Evolutionary conservation across 2,113 vertebrate genomes (phyloP).

Genomic region (Brachyhypopomus occidentalis): DNA sequence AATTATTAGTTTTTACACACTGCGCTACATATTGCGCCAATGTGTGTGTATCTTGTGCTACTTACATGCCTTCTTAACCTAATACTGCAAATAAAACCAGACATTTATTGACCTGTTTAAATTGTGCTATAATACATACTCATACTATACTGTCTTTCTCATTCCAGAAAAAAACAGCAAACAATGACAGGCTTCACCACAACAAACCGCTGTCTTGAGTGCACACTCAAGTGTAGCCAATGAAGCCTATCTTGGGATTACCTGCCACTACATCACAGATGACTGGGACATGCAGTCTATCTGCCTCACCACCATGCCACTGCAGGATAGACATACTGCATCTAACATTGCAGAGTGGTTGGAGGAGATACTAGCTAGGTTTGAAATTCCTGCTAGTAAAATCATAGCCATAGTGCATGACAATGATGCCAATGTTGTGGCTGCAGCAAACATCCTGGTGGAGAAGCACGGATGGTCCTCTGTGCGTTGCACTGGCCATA

Average conservation of each 20-base stretch:
- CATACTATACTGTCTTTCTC: slow-evolving; percentile 1
- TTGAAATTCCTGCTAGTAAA: slow-evolving; percentile 45
- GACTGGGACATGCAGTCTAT: slow-evolving; percentile 41
- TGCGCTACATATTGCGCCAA: slow-evolving; percentile 1
- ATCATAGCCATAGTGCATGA: slow-evolving; percentile 40
- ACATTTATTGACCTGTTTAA: slow-evolving; percentile 17
- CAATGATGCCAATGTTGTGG: slow-evolving; percentile 38
- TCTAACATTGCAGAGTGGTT: slow-evolving; percentile 28
- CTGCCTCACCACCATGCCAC: slow-evolving; percentile 49
- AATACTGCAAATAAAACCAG: slow-evolving; percentile 4
- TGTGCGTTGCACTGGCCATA: slow-evolving; percentile 1
- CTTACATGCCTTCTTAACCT: not conserved
- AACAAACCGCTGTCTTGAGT: not conserved
- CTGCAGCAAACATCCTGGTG: slow-evolving; percentile 35
- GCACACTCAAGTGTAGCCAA: slow-evolving; percentile 44
- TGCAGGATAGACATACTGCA: slow-evolving; percentile 50
- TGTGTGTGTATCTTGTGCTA: not conserved
- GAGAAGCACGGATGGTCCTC: slow-evolving; percentile 38
- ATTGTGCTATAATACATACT: slow-evolving; percentile 22
- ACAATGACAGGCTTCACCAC: not conserved
- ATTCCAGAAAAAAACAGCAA: slow-evolving; percentile 32
- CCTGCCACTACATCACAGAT: slow-evolving; percentile 40
- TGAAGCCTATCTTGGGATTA: slow-evolving; percentile 40
- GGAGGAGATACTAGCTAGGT: slow-evolving; percentile 29
- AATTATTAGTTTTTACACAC: not conserved